phyloP scores from a whole-genome alignment of 2,797 vertebrate genomes.

The Triplophysa bombifrons region DNA sequence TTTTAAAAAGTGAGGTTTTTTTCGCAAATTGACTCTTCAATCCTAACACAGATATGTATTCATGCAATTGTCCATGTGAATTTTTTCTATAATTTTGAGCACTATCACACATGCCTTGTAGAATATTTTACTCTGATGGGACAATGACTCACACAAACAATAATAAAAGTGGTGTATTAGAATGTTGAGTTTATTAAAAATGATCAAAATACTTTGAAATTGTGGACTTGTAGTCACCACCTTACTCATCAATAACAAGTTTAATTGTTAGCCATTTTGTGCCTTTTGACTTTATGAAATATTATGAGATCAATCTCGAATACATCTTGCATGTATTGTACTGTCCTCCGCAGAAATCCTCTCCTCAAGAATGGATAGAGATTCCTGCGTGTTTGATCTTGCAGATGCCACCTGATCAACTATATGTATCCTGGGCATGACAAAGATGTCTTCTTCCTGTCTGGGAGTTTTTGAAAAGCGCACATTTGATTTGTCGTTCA shows the following conservation, averaged over 20 bases:
- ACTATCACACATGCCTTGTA: neutral
- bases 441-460: conserved; percentile 12
- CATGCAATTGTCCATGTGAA: no score
- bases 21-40: no score
- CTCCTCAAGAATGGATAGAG: conserved; percentile 14
- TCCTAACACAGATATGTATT: no score
- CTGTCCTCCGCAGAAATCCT: neutral
- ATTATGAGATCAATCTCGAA: conserved; percentile 4
- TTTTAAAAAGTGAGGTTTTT: no score
- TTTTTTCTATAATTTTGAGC: no score
- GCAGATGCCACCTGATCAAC: conserved; percentile 3
- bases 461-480: conserved; percentile 23
- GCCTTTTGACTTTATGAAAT: neutral
- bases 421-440: conserved; percentile 21
- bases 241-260: neutral
- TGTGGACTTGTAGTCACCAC: neutral
- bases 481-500: conserved; percentile 13
- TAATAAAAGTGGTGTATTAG: neutral
- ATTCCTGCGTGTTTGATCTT: conserved; percentile 13
- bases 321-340: neutral
- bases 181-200: neutral
- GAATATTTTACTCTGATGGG: neutral
- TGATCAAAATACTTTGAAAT: neutral
- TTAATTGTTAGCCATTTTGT: neutral
- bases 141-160: neutral